Evolutionary conservation across 2,888 invertebrate species (phyloP), one percentile per base, ranked within the genome.

Genomic region (Argyresthia albistria): DNA sequence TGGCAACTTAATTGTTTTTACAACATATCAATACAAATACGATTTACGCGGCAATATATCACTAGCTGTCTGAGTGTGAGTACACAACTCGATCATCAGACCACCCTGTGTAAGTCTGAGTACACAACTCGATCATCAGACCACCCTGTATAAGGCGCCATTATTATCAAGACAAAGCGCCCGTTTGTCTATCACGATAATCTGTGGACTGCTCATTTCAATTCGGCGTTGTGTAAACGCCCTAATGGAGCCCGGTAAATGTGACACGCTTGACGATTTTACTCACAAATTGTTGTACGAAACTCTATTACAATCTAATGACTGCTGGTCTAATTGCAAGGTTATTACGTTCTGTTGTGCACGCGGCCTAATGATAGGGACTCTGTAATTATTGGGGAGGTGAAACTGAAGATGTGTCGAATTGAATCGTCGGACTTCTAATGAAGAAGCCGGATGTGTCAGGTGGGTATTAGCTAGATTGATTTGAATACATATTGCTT

Each of bases 221-320:
- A 87, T 86, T 84, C 78, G 77, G 79, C 79, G 81, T 86, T 84
- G 80, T 86, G 80, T 86, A 86, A 86, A 86, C 79, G 81, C 80
- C 83, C 81, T 87, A 87, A 87, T 87, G 86, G 82, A 72, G 67
- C 65, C 74, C 72, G 76, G 86, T 87, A 86, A n/a, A 87, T 84
- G 87, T 83, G 87, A 86, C 83, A 87, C 87, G 87, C 86, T 86
- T 86, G 87, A 86, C 87, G 87, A 86, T 86, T 86, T 80, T 82
- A 82, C 84, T 83, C 83, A 86, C 84, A 87, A 87, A 86, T 83
- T 83, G 74, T 76, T 77, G 84, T 86, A 86, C 84, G 73, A 83
- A 87, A 86, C 86, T 84, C 86, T 87, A 87, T 87, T 87, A 84
- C 80, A 72, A 75, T 81, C 82, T 87, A 87, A 87, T 87, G 83